Percentiles rank a stretch among this genome's conserved stretches.
Conservation (phyloP, 2,113 vertebrate species). For the Pterocles burchelli region DNA sequence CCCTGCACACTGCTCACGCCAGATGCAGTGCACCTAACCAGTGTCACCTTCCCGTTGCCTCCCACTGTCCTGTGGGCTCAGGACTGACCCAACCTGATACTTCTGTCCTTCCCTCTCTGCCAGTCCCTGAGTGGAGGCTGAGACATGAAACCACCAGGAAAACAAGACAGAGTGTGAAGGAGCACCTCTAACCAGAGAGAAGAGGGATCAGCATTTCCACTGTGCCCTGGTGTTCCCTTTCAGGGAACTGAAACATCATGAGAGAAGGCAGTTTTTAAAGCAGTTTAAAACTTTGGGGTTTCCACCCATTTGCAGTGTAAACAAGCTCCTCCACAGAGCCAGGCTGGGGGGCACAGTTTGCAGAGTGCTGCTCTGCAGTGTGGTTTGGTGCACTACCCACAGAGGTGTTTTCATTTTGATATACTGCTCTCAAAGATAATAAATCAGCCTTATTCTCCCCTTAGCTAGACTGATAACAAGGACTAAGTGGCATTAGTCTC, state of each 20-base stretch:
- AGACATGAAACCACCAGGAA: not conserved
- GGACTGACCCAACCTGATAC: too few species aligned
- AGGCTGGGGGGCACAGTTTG: too few species aligned
- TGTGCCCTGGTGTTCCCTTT: not conserved
- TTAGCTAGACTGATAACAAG: not conserved
- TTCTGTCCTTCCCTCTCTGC: not conserved
- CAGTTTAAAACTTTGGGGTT: not conserved
- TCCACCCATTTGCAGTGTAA: not conserved
- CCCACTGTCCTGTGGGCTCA: not conserved
- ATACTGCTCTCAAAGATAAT: not conserved
- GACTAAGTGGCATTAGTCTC: not conserved
- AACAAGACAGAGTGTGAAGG: not conserved
- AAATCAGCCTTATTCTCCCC: not conserved
- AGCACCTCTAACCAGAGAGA: not conserved
- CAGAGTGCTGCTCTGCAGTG: not conserved
- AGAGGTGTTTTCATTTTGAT: not conserved
- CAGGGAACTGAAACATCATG: not conserved
- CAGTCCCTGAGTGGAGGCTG: not conserved
- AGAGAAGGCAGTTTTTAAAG: not conserved
- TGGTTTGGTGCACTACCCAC: not conserved
- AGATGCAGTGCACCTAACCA: not conserved
- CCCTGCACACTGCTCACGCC: rapidly evolving
- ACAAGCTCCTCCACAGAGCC: not conserved
- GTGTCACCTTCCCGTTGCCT: not conserved
- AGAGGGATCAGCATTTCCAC: not conserved